Base-by-base conservation (phyloP, 2,113 vertebrate species). In the Oreochromis spilurus region DNA sequence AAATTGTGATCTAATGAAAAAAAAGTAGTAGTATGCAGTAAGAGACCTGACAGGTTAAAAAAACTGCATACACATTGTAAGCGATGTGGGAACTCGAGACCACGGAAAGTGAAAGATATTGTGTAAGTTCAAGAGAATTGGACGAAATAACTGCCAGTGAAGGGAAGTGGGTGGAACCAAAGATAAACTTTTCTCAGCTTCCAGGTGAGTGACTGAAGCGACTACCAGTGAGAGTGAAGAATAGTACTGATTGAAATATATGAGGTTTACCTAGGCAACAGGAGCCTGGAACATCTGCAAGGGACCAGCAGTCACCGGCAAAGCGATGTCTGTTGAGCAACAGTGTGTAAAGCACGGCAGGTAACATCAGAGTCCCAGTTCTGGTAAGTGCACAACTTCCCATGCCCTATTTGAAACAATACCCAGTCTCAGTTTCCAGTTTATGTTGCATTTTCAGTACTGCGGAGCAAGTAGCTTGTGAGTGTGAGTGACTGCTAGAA, bases 401-500 rank as follows among this genome's bases (percentile, higher is more conserved):
- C 24, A 12, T 31, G 24, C 45, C 24, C 70, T 12, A 31, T 31
- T 75, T 50, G 70, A 75, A 48, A 50, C 43, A 75, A 75, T 29
- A 29, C 45, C 43, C 14, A 11, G 14, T 1, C 9, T 26, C 43
- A 17, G 14, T 29, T 75, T 75, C 67, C 14, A 29, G 2, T 48
- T 48, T 1, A 17, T 72, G 24, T 19, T 48, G 67, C 24, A 48
- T 5, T 75, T 75, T 48, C 67, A 0, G 67, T 75, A 75, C 70
- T 1, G 4, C 2, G 6, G 9, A 29, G 40, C 16, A 2, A 75
- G 14, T 7, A 48, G 24, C 5, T 72, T 45, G 21, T 13, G 60
- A 36, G 31, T 3, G 17, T 4, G 0, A 0, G 10, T 7, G 17
- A 65, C 60, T 4, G 31, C 0, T 72, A 67, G 21, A 43, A 29